Base-by-base conservation (phyloP, 2,797 vertebrate species). In the Enteromius fasciolatus region DNA sequence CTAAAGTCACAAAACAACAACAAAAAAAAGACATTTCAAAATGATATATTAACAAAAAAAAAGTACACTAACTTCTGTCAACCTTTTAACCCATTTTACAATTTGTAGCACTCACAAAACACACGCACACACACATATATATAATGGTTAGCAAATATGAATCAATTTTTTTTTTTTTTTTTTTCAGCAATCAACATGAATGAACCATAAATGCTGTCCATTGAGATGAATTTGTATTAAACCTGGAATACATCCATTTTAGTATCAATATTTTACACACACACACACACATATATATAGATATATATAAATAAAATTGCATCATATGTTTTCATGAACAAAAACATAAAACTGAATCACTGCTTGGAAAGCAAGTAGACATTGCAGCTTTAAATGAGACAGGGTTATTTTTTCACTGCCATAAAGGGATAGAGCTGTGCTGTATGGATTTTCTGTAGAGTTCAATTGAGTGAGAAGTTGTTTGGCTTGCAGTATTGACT, bases 401-500 rank as follows among this genome's bases (percentile, higher is more conserved):
- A 63, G 81, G 54, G 89, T 94, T 95, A 93, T 93, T 89, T 90
- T 39, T 91, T 92, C 89, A 87, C 83, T 85, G 69, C 91, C 93
- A 94, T 94, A 94, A 94, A 94, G 90, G 90, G 94, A 95, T 91
- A 92, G 95, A 93, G 95, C 90, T 94, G 89, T 86, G 92, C 94
- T 94, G 88, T 96, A 98, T 99, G 94, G 97, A 98, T 99, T 98
- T 97, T 95, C 95, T 89, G 92, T 93, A 91, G 92, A 93, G 93
- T 95, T 96, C 96, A 97, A 97, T 97, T 97, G 97, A 96, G 96
- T 97, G 97, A 97, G 96, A 97, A 98, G 97, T 97, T 97, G 97
- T 98, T 96, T 97, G 95, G 95, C 95, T 97, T 97, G 96, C 97
- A 96, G 95, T 97, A 99, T 96, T 93, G 96, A 97, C 95, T 95